These are phyloP conservation scores for Samia ricini DNA, from an alignment of 1,140 invertebrate genomes.

Conservation along the genomic window DNA sequence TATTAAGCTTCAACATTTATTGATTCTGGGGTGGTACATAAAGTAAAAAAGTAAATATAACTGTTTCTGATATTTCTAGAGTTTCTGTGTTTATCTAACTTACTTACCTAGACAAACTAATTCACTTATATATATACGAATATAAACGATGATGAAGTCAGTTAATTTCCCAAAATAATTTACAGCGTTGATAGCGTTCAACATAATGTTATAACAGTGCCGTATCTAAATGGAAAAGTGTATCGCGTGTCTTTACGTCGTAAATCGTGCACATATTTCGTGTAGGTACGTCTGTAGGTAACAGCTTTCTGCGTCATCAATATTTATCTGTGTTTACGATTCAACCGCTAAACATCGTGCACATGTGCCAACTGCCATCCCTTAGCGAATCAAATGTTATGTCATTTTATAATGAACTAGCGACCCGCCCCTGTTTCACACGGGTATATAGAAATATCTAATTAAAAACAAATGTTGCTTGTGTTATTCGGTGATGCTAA, in stretches of 20 bases:
- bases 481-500: too few species aligned
- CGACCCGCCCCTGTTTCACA: too few species aligned
- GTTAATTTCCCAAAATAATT: not conserved
- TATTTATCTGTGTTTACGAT: conserved; percentile 61
- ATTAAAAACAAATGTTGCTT: too few species aligned
- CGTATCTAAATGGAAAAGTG: conserved; percentile 40
- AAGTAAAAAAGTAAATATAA: too few species aligned
- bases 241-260: conserved; percentile 60
- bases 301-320: conserved; percentile 59
- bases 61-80: too few species aligned
- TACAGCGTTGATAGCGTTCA: not conserved
- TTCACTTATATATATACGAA: not conserved
- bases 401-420: conserved; percentile 8
- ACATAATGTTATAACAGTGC: not conserved
- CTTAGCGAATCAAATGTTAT: conserved; percentile 29
- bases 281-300: conserved; percentile 52
- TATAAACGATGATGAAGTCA: not conserved
- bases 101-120: too few species aligned
- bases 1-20: too few species aligned
- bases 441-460: too few species aligned
- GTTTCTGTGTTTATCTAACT: too few species aligned
- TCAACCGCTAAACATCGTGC: conserved; percentile 39
- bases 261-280: conserved; percentile 61
- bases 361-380: conserved; percentile 26
- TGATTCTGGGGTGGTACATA: too few species aligned